Percentiles rank a stretch among this genome's conserved stretches.
Conservation (phyloP, 2,888 invertebrate species). For the Leucophenga maculata region DNA sequence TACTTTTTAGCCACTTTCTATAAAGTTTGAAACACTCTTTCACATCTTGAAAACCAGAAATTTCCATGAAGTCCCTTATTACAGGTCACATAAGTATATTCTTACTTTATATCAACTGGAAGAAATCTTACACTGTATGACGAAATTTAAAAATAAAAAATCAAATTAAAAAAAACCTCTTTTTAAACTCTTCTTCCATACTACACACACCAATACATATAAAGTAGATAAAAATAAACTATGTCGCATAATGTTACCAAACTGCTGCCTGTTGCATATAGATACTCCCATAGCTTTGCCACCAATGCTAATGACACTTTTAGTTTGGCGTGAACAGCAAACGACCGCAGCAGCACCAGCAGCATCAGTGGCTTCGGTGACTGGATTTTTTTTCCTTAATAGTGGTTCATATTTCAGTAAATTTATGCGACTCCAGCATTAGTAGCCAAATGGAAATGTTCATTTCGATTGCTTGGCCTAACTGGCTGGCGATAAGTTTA, state of each 20-base stretch:
- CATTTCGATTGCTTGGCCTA: background rate
- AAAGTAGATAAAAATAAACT: too few species aligned
- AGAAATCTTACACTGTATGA: too few species aligned
- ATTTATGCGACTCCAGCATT: constrained; percentile 48
- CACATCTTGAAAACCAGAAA: too few species aligned
- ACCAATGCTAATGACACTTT: constrained; percentile 61
- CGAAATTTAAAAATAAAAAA: too few species aligned
- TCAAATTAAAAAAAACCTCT: constrained; percentile 25
- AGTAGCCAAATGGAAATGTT: constrained; percentile 6
- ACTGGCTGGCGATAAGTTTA: constrained; percentile 60
- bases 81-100: too few species aligned
- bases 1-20: too few species aligned
- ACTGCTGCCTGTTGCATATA: too few species aligned
- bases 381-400: constrained; percentile 27
- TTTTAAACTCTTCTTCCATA: constrained; percentile 58
- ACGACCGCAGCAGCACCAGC: background rate
- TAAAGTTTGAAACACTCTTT: too few species aligned
- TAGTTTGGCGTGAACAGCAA: constrained; percentile 32
- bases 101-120: too few species aligned
- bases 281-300: background rate
- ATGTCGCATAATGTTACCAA: constrained; percentile 40
- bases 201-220: constrained; percentile 37
- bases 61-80: too few species aligned
- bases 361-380: background rate
- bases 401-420: constrained; percentile 63